Evolutionary conservation across 2,113 vertebrate species (phyloP).

Genomic region (Monopterus albus): DNA sequence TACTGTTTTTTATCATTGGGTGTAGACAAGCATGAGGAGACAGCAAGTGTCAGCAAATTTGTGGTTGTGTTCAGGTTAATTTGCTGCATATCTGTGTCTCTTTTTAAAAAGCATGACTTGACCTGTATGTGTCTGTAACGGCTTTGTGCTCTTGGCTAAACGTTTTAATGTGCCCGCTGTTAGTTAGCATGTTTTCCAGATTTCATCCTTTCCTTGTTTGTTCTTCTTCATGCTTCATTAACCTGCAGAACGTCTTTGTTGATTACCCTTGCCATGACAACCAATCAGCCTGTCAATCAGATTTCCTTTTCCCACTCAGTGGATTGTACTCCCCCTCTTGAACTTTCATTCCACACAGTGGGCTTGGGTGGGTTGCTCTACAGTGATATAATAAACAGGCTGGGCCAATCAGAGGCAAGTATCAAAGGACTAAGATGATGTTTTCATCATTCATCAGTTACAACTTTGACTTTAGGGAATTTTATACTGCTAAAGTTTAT

Average conservation of each 20-base stretch:
- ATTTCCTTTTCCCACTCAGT: slow-evolving; percentile 67
- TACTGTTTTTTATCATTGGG: neutral
- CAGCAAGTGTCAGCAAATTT: neutral
- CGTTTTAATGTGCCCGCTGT: slow-evolving; percentile 36
- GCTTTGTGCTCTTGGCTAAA: slow-evolving; percentile 9
- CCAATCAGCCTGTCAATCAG: slow-evolving; percentile 83
- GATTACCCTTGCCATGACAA: slow-evolving; percentile 79
- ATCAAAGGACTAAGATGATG: neutral
- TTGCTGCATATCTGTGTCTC: neutral
- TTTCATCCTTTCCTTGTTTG: slow-evolving; percentile 29
- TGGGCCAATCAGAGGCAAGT: neutral
- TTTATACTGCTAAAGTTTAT: neutral
- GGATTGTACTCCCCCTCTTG: slow-evolving; percentile 82
- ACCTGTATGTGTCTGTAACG: slow-evolving; percentile 3
- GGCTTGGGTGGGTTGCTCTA: slow-evolving; percentile 37
- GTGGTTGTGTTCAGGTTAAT: slow-evolving; percentile 19
- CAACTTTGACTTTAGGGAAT: neutral
- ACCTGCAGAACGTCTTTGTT: slow-evolving; percentile 55
- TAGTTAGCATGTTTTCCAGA: slow-evolving; percentile 51
- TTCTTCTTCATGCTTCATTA: slow-evolving; percentile 56
- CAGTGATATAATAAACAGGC: neutral
- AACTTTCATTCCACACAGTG: slow-evolving; percentile 39
- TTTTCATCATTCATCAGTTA: neutral
- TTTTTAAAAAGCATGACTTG: slow-evolving; percentile 33
- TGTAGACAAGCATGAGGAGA: neutral